These are phyloP conservation scores for Glyphotaelius pellucidus DNA, from an alignment of 2,888 invertebrate species.

Conservation along the genomic window DNA sequence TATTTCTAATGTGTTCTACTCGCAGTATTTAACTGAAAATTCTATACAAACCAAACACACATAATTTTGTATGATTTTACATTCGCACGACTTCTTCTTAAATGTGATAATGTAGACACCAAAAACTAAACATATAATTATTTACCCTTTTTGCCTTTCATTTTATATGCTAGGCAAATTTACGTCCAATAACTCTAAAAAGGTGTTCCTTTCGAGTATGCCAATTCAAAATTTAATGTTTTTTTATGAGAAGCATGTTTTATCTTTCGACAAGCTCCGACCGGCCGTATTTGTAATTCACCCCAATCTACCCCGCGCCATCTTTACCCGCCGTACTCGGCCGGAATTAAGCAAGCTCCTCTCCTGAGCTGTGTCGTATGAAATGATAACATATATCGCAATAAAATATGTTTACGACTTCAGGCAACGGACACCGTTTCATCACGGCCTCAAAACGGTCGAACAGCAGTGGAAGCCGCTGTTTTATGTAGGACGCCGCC, in stretches of 20 bases:
- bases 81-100: no score
- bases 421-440: constrained; percentile 30
- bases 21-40: no score
- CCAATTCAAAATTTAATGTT: no score
- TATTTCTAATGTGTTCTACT: no score
- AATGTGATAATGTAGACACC: neutral
- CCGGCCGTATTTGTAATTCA: neutral
- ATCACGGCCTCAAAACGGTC: neutral
- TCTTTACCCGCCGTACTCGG: no score
- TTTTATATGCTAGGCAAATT: neutral
- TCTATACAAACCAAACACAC: no score
- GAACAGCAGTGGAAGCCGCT: constrained; percentile 31
- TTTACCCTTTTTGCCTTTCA: neutral
- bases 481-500: constrained; percentile 53
- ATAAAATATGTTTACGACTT: constrained; percentile 44
- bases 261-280: neutral
- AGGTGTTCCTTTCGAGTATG: neutral
- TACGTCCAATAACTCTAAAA: neutral
- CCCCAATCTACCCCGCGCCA: neutral
- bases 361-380: constrained; percentile 9
- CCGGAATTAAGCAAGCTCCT: neutral
- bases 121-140: neutral
- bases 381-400: constrained; percentile 20
- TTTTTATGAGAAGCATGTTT: neutral
- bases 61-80: no score